phyloP scores from a whole-genome alignment of 1,140 invertebrate species.

The Drosophila ogumai region DNA sequence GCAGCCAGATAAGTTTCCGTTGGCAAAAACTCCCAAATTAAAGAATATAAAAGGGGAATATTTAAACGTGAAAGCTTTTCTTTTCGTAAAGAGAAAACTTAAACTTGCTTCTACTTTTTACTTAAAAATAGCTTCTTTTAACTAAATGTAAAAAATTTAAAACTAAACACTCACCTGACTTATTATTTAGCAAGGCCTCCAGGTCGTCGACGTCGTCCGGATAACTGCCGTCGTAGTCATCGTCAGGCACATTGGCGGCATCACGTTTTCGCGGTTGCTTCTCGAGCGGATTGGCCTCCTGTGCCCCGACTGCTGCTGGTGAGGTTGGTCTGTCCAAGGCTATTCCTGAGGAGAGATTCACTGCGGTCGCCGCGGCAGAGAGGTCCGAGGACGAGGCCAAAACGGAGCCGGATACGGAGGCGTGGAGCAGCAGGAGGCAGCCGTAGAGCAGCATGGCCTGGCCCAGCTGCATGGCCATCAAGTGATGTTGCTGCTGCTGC shows the following conservation, averaged over 20 bases:
- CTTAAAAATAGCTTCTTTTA: background rate
- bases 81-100: background rate
- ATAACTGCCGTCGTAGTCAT: slow-evolving; percentile 82
- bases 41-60: background rate
- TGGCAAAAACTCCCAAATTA: no score
- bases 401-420: slow-evolving; percentile 58
- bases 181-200: slow-evolving; percentile 83
- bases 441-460: slow-evolving; percentile 75
- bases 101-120: background rate
- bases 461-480: slow-evolving; percentile 68
- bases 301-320: background rate
- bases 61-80: background rate
- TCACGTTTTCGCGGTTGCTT: slow-evolving; percentile 62
- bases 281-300: background rate
- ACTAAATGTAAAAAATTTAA: no score
- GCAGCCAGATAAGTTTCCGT: slow-evolving; percentile 10
- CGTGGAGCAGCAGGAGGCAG: slow-evolving; percentile 71
- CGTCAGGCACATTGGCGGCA: slow-evolving; percentile 81
- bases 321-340: slow-evolving; percentile 4
- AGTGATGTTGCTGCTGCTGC: slow-evolving; percentile 34
- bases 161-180: slow-evolving; percentile 71
- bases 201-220: slow-evolving; percentile 81
- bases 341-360: slow-evolving; percentile 24
- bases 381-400: slow-evolving; percentile 26
- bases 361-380: background rate